Evolutionary conservation across 1,140 invertebrate species (phyloP).

Genomic region (Eumaeus atala): DNA sequence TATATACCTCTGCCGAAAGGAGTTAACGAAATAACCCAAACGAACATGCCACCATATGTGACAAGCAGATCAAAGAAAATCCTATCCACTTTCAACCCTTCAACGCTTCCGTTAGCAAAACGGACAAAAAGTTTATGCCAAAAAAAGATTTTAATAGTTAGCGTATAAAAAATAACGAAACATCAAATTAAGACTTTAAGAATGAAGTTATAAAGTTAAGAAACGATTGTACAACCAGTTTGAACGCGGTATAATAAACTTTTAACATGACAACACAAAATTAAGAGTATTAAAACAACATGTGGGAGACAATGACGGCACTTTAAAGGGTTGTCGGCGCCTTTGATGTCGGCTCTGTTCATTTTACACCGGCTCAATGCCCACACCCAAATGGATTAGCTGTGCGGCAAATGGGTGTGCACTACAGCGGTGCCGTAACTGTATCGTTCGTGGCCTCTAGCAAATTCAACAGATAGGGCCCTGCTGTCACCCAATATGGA

Average conservation of each 20-base stretch:
- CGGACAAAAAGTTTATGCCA: background rate
- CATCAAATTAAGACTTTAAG: slow-evolving; percentile 7
- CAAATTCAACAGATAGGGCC: too few species aligned
- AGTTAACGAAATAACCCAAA: slow-evolving; percentile 2
- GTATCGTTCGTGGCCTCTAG: too few species aligned
- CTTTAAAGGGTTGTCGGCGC: slow-evolving; percentile 45
- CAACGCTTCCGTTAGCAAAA: background rate
- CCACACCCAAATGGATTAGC: slow-evolving; percentile 31
- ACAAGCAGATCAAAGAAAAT: slow-evolving; percentile 2
- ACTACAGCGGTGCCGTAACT: too few species aligned
- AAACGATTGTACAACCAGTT: slow-evolving; percentile 15
- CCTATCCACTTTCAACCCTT: background rate
- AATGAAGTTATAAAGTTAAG: slow-evolving; percentile 12
- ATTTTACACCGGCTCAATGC: slow-evolving; percentile 46
- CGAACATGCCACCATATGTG: background rate
- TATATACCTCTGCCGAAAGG: background rate
- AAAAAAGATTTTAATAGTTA: slow-evolving; percentile 2
- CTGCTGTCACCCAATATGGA: too few species aligned
- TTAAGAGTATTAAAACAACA: slow-evolving; percentile 62
- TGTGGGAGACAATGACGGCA: slow-evolving; percentile 61
- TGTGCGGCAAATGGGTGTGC: slow-evolving; percentile 18
- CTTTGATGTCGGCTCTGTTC: slow-evolving; percentile 48
- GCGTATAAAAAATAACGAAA: background rate
- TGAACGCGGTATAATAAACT: slow-evolving; percentile 42
- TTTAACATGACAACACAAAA: slow-evolving; percentile 64